Evolutionary conservation across 1,140 invertebrate genomes (phyloP), one percentile per base, ranked within the genome.

Genomic region (Drosophila busckii): DNA sequence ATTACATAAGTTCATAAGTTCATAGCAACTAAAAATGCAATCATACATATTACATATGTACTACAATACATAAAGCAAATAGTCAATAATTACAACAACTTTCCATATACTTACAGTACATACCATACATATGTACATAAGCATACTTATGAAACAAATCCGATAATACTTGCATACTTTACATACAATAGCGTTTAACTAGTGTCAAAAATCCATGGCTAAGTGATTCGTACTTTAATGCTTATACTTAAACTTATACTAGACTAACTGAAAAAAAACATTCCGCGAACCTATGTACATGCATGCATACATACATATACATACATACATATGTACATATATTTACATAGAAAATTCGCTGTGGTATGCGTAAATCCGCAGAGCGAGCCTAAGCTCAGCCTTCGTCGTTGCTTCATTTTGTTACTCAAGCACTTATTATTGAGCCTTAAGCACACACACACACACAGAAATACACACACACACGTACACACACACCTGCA

Each of bases 271-370:
- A 16, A 40, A 40, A 34, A n/a, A 20, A 10, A 35, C 22, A 53
- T 44, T 13, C 13, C n/a, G 19, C 3, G 28, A 12, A 31, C n/a
- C 32, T 25, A 34, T 13, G 45, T 23, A 34, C 9, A 59, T 19
- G 25, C 23, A 26, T 19, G 42, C 35, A 60, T 35, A 41, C n/a
- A 16, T 34, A 52, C 35, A 44, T 37, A 45, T 19, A 20, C 5
- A 29, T n/a, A 13, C n/a, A 41, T 6, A 13, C 10, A 50, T 32
- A 31, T 34, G 34, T 38, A 28, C 13, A 16, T 45, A 42, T 46
- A 38, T 56, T 28, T 49, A 56, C 55, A 42, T 38, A 62, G 60
- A 48, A 64, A 61, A 9, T 28, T 29, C n/a, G n/a, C n/a, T n/a
- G n/a, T n/a, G n/a, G n/a, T n/a, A n/a, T n/a, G n/a, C n/a, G n/a